Percentiles rank a stretch among this genome's conserved stretches.
Conservation (phyloP, 2,888 invertebrate species). For the Sarcophaga variegata region DNA sequence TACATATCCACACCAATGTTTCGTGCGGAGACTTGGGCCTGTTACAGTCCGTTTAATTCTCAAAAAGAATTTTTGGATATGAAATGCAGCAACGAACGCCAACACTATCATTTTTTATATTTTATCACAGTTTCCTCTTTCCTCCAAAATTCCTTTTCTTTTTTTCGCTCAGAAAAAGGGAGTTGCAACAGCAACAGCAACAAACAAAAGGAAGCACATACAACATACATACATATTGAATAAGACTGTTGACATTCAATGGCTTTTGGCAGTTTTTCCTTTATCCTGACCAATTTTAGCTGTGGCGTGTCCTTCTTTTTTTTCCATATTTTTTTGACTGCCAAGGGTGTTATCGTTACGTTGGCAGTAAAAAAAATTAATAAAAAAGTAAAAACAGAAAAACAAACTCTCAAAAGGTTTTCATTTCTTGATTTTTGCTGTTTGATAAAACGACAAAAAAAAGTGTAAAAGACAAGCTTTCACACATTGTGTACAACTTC, state of each 20-base stretch:
- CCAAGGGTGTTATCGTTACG: conserved; percentile 60
- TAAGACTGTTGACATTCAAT: conserved; percentile 66
- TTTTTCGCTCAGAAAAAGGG: conserved; percentile 22
- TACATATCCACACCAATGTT: no score
- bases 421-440: conserved; percentile 50
- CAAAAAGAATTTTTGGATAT: not conserved
- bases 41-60: conserved; percentile 53
- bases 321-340: conserved; percentile 42
- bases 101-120: conserved; percentile 1
- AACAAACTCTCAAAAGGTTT: conserved; percentile 25
- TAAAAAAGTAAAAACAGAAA: conserved; percentile 25
- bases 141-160: not conserved
- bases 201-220: conserved; percentile 16
- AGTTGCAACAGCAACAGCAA: conserved; percentile 15
- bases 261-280: conserved; percentile 63
- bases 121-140: conserved; percentile 48
- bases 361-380: conserved; percentile 52
- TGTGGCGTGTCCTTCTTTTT: no score
- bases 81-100: not conserved
- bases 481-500: no score
- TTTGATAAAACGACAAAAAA: conserved; percentile 44
- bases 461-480: conserved; percentile 23
- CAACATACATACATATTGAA: conserved; percentile 39
- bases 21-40: not conserved
- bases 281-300: conserved; percentile 50